A percentile compares a stretch with the other conserved stretches of the same genome.
Evolutionary conservation across 92 coral and sea anemone species (phyloP).

Genomic region (Phenganax subtilis): DNA sequence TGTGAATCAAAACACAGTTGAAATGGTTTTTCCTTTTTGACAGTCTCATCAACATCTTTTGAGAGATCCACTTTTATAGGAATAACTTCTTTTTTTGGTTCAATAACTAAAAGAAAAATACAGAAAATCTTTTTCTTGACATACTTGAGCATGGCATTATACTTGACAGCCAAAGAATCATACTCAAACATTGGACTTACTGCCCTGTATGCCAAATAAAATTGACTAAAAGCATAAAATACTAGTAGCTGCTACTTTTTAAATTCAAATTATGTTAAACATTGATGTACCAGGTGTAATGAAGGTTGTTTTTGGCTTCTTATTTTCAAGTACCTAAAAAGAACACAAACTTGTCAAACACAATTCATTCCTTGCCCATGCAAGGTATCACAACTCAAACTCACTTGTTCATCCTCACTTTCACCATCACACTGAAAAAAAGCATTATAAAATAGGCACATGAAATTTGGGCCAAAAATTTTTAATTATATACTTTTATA

Average conservation of each 20-base stretch:
- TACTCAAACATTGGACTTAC: too few species aligned
- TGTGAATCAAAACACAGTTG: not conserved
- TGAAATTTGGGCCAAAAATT: not conserved
- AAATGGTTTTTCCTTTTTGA: not conserved
- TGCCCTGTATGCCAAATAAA: too few species aligned
- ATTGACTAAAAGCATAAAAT: too few species aligned
- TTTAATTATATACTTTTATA: not conserved
- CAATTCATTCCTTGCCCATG: not conserved
- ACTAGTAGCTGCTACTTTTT: too few species aligned
- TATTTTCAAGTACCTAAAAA: not conserved
- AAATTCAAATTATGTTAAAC: too few species aligned
- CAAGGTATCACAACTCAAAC: constrained; percentile 10
- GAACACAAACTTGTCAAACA: not conserved
- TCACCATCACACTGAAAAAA: constrained; percentile 77
- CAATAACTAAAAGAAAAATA: not conserved
- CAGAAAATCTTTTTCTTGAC: not conserved
- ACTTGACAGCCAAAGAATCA: too few species aligned
- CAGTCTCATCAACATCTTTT: constrained; percentile 1
- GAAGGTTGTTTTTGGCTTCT: not conserved
- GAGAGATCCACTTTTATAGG: constrained; percentile 12
- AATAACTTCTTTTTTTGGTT: not conserved
- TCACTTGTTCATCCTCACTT: constrained; percentile 85
- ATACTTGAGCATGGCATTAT: not conserved
- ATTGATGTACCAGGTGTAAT: too few species aligned
- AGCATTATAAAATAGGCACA: not conserved